Evolutionary conservation across 1,140 invertebrate species (phyloP).

Genomic region (Zaprionus ghesquierei): DNA sequence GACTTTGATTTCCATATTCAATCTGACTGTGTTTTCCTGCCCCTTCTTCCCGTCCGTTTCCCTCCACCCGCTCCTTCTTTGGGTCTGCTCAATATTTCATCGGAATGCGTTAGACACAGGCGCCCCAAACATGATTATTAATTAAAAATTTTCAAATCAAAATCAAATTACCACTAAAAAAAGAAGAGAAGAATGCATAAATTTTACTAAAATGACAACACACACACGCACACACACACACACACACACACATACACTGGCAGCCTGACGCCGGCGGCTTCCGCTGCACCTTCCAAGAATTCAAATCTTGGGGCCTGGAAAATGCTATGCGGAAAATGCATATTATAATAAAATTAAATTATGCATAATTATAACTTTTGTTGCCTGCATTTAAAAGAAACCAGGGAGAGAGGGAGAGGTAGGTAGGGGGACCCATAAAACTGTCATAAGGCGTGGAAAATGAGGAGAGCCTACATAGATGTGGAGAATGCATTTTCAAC

Average conservation of each 20-base stretch:
- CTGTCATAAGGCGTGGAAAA: constrained; percentile 68
- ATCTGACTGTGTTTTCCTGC: constrained; percentile 8
- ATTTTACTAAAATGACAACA: constrained; percentile 46
- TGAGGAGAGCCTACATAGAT: constrained; percentile 35
- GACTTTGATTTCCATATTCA: constrained; percentile 47
- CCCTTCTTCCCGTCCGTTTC: background rate
- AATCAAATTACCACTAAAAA: constrained; percentile 75
- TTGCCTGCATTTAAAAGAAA: constrained; percentile 57
- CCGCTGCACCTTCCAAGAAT: constrained; percentile 66
- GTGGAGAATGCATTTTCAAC: constrained; percentile 31
- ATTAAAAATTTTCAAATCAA: constrained; percentile 75
- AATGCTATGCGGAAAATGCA: constrained; percentile 62
- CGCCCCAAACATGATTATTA: constrained; percentile 62
- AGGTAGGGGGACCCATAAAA: constrained; percentile 49
- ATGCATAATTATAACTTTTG: constrained; percentile 69
- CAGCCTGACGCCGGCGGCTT: constrained; percentile 61
- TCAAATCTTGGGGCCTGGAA: constrained; percentile 18
- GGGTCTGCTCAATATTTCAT: constrained; percentile 49
- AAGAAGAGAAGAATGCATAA: constrained; percentile 60
- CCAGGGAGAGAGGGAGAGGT: constrained; percentile 13
- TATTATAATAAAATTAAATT: constrained; percentile 70
- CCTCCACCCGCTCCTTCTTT: background rate
- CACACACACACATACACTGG: background rate
- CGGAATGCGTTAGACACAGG: constrained; percentile 39
- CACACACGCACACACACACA: constrained; percentile 8